Percentiles rank a stretch among this genome's conserved stretches.
Conservation (phyloP, 64 coral and sea anemone genomes). For the Montipora efflorescens region DNA sequence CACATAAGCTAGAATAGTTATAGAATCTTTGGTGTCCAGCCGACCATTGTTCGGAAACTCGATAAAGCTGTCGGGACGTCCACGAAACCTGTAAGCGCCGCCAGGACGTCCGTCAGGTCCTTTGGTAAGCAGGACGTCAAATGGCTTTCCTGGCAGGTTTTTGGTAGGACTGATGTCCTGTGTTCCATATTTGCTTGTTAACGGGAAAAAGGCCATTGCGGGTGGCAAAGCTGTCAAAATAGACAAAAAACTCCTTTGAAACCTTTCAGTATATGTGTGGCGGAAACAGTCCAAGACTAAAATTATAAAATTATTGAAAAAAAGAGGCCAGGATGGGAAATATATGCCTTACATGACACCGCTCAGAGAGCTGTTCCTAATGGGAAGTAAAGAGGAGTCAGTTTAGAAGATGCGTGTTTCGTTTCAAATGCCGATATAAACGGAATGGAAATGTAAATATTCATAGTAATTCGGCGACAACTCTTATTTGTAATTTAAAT, state of each 20-base stretch:
- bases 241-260: background rate
- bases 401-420: too few relatives aligned
- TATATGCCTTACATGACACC: too few relatives aligned
- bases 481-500: too few relatives aligned
- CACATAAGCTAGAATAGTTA: slow-evolving; percentile 72
- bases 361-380: too few relatives aligned
- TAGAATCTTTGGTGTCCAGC: slow-evolving; percentile 56
- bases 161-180: slow-evolving; percentile 66
- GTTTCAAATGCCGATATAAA: too few relatives aligned
- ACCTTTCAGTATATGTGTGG: too few relatives aligned
- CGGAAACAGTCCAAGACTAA: too few relatives aligned
- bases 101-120: slow-evolving; percentile 71
- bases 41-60: slow-evolving; percentile 80
- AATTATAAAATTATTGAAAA: too few relatives aligned
- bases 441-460: too few relatives aligned
- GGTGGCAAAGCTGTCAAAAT: slow-evolving; percentile 62
- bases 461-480: too few relatives aligned
- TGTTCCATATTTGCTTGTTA: slow-evolving; percentile 36
- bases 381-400: too few relatives aligned
- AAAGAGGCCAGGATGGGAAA: too few relatives aligned
- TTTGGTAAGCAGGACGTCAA: slow-evolving; percentile 6
- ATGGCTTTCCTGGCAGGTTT: slow-evolving; percentile 51
- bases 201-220: slow-evolving; percentile 78
- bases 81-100: slow-evolving; percentile 45
- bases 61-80: slow-evolving; percentile 70